These are phyloP conservation scores for Monomorium pharaonis DNA, from an alignment of 1,140 invertebrate species.

Conservation along the genomic window DNA sequence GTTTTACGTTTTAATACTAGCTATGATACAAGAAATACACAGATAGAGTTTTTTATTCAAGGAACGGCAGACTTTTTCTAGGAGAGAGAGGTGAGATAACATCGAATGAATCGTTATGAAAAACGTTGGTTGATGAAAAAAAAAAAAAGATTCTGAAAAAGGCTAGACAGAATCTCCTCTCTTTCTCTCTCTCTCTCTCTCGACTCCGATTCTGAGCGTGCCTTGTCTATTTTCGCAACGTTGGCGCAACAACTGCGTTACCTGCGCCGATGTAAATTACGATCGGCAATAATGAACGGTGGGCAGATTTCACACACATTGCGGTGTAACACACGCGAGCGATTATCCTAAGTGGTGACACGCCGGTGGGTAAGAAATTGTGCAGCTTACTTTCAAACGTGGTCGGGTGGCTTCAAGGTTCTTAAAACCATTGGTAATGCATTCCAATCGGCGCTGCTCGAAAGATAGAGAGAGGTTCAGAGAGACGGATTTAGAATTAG, in stretches of 20 bases:
- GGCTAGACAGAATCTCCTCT: background rate
- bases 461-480: constrained; percentile 75
- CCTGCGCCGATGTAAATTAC: constrained; percentile 33
- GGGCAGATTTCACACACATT: constrained; percentile 55
- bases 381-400: constrained; percentile 74
- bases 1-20: constrained; percentile 5
- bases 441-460: constrained; percentile 73
- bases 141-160: background rate
- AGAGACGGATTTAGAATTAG: constrained; percentile 76
- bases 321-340: constrained; percentile 52
- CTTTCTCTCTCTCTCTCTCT: background rate
- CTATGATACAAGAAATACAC: background rate
- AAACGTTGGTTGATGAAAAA: background rate
- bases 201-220: background rate
- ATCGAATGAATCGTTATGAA: background rate
- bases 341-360: constrained; percentile 68
- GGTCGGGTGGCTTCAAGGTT: constrained; percentile 72
- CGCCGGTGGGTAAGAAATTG: constrained; percentile 70
- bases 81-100: background rate
- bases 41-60: constrained; percentile 16
- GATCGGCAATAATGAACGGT: constrained; percentile 57
- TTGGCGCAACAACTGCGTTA: constrained; percentile 29
- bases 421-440: constrained; percentile 75
- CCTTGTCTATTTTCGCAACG: constrained; percentile 30
- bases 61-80: constrained; percentile 33